Evolutionary conservation across 2,113 vertebrate species (phyloP).

Genomic region (Lota lota): DNA sequence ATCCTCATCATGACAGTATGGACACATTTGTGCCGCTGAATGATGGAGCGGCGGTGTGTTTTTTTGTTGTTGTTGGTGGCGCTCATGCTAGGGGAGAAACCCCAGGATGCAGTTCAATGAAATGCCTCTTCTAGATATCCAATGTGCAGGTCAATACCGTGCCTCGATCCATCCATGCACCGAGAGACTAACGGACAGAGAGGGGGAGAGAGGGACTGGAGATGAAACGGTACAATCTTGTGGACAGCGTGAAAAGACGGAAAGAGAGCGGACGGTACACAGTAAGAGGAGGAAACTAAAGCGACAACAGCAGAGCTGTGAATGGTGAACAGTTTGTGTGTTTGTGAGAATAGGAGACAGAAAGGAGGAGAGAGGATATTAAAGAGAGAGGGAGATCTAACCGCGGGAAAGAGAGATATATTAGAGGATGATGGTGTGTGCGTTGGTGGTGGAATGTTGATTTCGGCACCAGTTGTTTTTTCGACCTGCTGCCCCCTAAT

Average conservation of each 20-base stretch:
- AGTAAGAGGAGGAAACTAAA: not conserved
- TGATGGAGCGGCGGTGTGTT: too few relatives aligned
- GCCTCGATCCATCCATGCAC: too few relatives aligned
- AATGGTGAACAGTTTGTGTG: not conserved
- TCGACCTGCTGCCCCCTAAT: constrained; percentile 11
- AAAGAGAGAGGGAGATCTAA: not conserved
- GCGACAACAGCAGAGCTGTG: not conserved
- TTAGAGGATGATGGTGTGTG: not conserved
- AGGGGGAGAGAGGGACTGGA: not conserved
- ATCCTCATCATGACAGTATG: too few relatives aligned
- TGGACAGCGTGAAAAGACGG: too few relatives aligned
- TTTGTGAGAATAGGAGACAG: not conserved
- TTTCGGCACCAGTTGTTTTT: constrained; percentile 31
- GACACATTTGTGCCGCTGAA: too few relatives aligned
- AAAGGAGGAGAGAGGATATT: not conserved
- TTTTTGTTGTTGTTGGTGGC: too few relatives aligned
- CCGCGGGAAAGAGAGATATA: not conserved
- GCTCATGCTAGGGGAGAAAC: too few relatives aligned
- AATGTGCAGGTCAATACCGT: too few relatives aligned
- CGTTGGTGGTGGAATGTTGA: constrained; percentile 10
- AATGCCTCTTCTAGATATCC: too few relatives aligned
- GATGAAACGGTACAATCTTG: too few relatives aligned
- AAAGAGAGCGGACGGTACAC: too few relatives aligned
- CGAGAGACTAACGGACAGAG: not conserved
- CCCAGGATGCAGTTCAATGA: too few relatives aligned